phyloP scores from a whole-genome alignment of 2,113 vertebrate genomes.

The Heptranchias perlo region DNA sequence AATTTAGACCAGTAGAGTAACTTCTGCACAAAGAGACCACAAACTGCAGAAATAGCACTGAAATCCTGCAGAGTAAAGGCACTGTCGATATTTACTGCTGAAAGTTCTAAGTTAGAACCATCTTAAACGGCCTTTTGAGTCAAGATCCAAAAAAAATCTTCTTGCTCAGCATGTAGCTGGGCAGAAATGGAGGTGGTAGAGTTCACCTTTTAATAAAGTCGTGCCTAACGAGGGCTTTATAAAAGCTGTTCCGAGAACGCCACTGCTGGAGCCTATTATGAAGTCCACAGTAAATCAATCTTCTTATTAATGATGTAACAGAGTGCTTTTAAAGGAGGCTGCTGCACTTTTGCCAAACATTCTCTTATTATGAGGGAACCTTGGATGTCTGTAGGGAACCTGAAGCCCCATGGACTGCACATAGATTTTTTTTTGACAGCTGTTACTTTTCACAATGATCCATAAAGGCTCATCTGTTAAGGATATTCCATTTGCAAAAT shows the following conservation, averaged over 20 bases:
- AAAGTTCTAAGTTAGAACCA: background rate
- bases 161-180: background rate
- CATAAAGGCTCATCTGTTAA: slow-evolving; percentile 44
- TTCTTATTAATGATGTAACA: background rate
- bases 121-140: background rate
- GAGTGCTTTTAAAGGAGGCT: background rate
- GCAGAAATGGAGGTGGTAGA: slow-evolving; percentile 22
- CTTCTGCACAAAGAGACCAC: background rate
- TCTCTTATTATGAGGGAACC: slow-evolving; percentile 18
- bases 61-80: background rate
- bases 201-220: background rate
- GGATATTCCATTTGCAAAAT: slow-evolving; percentile 43
- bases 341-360: background rate
- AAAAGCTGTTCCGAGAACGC: background rate
- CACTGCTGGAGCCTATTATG: slow-evolving; percentile 20
- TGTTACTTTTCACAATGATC: slow-evolving; percentile 40
- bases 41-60: background rate
- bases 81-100: background rate
- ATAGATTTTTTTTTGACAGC: slow-evolving; percentile 34
- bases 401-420: slow-evolving; percentile 15
- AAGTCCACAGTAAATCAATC: slow-evolving; percentile 4
- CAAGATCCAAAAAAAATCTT: background rate
- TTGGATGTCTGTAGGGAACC: background rate
- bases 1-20: background rate
- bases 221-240: slow-evolving; percentile 10